phyloP scores from a whole-genome alignment of 2,797 vertebrate genomes.

The Schizothorax lantsangensis region DNA sequence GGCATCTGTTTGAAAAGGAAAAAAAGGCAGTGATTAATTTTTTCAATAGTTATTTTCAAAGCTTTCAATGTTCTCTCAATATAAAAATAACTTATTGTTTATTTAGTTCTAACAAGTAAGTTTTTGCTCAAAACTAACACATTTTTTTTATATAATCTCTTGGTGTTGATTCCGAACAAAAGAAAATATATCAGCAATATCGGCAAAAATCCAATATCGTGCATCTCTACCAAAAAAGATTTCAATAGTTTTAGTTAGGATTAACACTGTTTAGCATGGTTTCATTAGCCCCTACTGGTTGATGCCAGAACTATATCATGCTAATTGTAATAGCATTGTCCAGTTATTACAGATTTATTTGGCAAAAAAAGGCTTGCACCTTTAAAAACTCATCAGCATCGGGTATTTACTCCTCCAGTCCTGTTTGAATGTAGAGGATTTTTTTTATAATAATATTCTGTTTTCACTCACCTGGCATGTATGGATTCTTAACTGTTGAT shows the following conservation, averaged over 20 bases:
- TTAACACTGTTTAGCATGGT: not conserved
- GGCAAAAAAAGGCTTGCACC: not conserved
- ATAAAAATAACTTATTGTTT: not conserved
- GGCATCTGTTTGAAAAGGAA: not conserved
- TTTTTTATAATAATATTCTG: not conserved
- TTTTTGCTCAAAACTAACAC: not conserved
- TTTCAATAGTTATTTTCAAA: not conserved
- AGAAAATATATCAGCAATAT: not conserved
- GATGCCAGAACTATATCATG: not conserved
- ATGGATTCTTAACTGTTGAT: slow-evolving; percentile 11
- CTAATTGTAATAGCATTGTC: not conserved
- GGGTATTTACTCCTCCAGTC: not conserved
- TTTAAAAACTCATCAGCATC: not conserved
- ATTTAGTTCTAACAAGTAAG: not conserved
- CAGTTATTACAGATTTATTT: not conserved
- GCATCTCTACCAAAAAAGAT: not conserved
- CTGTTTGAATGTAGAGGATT: slow-evolving; percentile 8
- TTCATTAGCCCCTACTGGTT: not conserved
- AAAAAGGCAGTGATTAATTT: not conserved
- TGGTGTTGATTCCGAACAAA: not conserved
- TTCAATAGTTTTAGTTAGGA: not conserved
- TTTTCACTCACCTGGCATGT: not conserved
- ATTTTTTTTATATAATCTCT: not conserved
- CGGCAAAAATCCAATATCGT: not conserved
- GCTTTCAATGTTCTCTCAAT: not conserved